Conservation (phyloP, 2,888 invertebrate genomes). For the Cantharis rustica region DNA sequence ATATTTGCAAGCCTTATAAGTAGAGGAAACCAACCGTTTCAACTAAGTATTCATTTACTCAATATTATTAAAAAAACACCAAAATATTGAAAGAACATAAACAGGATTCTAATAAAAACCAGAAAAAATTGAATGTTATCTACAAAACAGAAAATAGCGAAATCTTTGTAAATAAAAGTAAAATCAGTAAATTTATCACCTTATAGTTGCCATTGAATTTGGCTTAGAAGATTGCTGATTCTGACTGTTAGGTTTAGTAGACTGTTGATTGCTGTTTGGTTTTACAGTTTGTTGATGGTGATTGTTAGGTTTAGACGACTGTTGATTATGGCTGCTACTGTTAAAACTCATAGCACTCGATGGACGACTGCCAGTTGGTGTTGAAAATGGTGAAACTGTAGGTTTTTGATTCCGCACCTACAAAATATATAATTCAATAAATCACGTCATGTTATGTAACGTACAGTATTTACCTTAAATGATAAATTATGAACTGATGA, state of each 20-base stretch:
- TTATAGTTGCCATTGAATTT: slow-evolving; percentile 57
- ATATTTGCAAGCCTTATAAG: too few species aligned
- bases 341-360: slow-evolving; percentile 33
- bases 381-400: slow-evolving; percentile 28
- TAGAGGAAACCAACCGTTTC: too few species aligned
- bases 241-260: slow-evolving; percentile 58
- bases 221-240: background rate
- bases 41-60: too few species aligned
- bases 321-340: slow-evolving; percentile 41
- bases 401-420: slow-evolving; percentile 45
- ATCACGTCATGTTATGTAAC: background rate
- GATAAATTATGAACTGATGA: slow-evolving; percentile 41
- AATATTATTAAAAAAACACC: too few species aligned
- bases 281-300: slow-evolving; percentile 53
- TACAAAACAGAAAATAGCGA: too few species aligned
- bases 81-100: too few species aligned
- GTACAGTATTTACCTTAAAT: slow-evolving; percentile 19
- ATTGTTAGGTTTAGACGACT: slow-evolving; percentile 58
- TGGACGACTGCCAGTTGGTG: slow-evolving; percentile 46
- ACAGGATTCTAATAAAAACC: too few species aligned
- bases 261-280: slow-evolving; percentile 56
- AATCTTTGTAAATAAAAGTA: too few species aligned
- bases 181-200: slow-evolving; percentile 44
- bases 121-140: too few species aligned
- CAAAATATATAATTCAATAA: background rate